phyloP scores from a whole-genome alignment of 2,888 invertebrate species.

The Pediacus dermestoides region DNA sequence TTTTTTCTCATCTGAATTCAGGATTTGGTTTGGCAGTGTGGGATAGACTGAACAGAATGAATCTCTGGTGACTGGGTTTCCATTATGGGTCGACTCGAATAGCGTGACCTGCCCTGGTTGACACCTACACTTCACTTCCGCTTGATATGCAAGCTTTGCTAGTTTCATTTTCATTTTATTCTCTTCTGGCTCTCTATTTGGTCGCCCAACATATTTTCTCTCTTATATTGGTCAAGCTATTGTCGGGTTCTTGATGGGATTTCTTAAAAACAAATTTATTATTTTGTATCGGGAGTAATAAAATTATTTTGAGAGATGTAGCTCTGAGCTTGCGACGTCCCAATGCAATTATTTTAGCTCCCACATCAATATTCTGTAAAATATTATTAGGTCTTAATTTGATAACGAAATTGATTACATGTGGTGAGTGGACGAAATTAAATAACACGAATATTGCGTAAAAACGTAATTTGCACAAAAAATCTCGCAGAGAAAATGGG shows the following conservation, averaged over 20 bases:
- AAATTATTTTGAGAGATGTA: slow-evolving; percentile 2
- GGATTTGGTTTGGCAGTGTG: slow-evolving; percentile 22
- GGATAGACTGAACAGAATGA: slow-evolving; percentile 24
- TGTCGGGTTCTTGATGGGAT: neutral
- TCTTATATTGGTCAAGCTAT: neutral
- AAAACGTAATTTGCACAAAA: too few relatives aligned
- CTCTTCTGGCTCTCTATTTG: too few relatives aligned
- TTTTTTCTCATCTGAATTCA: slow-evolving; percentile 28
- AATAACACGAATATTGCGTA: too few relatives aligned
- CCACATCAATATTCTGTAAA: slow-evolving; percentile 43
- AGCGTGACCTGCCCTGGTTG: slow-evolving; percentile 22
- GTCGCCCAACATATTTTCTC: slow-evolving; percentile 1
- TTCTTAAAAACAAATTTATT: slow-evolving; percentile 5
- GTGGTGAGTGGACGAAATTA: too few relatives aligned
- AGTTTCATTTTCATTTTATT: slow-evolving; percentile 14
- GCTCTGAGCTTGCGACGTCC: slow-evolving; percentile 29
- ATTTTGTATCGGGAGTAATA: neutral
- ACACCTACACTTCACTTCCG: slow-evolving; percentile 26
- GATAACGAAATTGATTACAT: too few relatives aligned
- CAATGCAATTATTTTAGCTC: slow-evolving; percentile 44
- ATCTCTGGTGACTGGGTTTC: slow-evolving; percentile 26
- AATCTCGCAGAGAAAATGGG: too few relatives aligned
- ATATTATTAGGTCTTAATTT: too few relatives aligned
- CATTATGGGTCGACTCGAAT: slow-evolving; percentile 25
- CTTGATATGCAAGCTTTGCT: slow-evolving; percentile 23